Conservation (phyloP, 2,797 vertebrate genomes). For the Protosalanx chinensis region DNA sequence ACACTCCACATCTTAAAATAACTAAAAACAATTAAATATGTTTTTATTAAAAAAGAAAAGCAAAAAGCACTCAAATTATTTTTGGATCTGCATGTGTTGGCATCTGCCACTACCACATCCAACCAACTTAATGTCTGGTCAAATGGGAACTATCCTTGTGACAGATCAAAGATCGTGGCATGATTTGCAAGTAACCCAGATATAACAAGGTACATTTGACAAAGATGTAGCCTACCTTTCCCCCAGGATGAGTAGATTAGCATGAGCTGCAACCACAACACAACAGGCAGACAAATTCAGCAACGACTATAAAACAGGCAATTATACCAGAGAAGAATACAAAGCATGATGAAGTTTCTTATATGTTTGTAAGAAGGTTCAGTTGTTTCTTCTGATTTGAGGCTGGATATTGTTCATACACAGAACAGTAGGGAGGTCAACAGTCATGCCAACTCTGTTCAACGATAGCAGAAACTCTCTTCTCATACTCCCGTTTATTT, state of each 20-base stretch:
- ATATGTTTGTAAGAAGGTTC: slow-evolving; percentile 56
- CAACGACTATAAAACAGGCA: slow-evolving; percentile 84
- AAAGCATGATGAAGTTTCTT: slow-evolving; percentile 55
- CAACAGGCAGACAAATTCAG: slow-evolving; percentile 88
- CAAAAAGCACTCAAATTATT: neutral
- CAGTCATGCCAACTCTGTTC: slow-evolving; percentile 99
- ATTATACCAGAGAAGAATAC: slow-evolving; percentile 76
- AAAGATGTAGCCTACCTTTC: slow-evolving; percentile 72
- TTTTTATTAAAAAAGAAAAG: neutral
- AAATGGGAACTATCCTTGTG: slow-evolving; percentile 28
- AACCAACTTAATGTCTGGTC: slow-evolving; percentile 52
- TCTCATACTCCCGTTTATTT: slow-evolving; percentile 99
- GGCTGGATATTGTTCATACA: slow-evolving; percentile 79
- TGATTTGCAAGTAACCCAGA: slow-evolving; percentile 68
- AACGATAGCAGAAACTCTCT: slow-evolving; percentile 98
- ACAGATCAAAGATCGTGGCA: slow-evolving; percentile 17
- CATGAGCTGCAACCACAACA: slow-evolving; percentile 85
- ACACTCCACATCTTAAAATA: neutral
- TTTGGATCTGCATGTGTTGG: slow-evolving; percentile 19
- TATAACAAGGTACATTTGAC: slow-evolving; percentile 77
- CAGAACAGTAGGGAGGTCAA: slow-evolving; percentile 82
- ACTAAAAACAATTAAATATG: neutral
- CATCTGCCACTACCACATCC: slow-evolving; percentile 46
- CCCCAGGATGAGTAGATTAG: slow-evolving; percentile 77
- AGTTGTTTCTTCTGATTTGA: slow-evolving; percentile 53